Conservation (phyloP, 2,113 vertebrate genomes). For the Corythornis cristatus region DNA sequence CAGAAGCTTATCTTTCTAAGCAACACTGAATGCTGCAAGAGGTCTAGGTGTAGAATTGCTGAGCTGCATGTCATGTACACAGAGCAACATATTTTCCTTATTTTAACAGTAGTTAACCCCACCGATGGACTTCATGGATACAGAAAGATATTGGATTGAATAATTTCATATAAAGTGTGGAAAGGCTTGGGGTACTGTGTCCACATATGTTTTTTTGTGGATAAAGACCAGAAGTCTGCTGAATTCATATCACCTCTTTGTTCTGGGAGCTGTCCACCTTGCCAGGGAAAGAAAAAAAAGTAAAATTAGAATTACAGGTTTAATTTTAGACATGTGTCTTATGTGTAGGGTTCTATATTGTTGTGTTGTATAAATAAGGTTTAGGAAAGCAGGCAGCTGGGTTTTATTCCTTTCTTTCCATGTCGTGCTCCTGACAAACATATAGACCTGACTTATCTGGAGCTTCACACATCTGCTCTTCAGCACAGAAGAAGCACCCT, state of each 20-base stretch:
- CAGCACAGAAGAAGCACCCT: too few species aligned
- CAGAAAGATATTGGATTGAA: background rate
- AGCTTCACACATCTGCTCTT: background rate
- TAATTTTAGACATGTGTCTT: background rate
- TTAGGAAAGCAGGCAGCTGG: background rate
- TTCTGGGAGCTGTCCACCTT: background rate
- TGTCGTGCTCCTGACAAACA: background rate
- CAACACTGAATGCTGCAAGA: background rate
- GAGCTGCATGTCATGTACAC: background rate
- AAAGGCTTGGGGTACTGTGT: background rate
- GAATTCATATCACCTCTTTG: background rate
- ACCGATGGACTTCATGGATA: background rate
- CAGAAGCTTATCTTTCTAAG: background rate
- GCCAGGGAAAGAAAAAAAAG: background rate
- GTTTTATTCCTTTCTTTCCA: background rate
- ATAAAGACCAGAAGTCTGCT: background rate
- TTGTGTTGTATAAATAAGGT: background rate
- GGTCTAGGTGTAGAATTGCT: background rate
- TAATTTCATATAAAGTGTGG: background rate
- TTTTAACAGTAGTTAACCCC: background rate
- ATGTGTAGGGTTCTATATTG: background rate
- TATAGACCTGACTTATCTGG: fast-evolving
- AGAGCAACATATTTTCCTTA: background rate
- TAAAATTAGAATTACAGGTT: background rate
- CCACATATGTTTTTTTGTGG: background rate